These are phyloP conservation scores for Azemiops feae DNA, from an alignment of 2,113 vertebrate species.

Conservation along the genomic window DNA sequence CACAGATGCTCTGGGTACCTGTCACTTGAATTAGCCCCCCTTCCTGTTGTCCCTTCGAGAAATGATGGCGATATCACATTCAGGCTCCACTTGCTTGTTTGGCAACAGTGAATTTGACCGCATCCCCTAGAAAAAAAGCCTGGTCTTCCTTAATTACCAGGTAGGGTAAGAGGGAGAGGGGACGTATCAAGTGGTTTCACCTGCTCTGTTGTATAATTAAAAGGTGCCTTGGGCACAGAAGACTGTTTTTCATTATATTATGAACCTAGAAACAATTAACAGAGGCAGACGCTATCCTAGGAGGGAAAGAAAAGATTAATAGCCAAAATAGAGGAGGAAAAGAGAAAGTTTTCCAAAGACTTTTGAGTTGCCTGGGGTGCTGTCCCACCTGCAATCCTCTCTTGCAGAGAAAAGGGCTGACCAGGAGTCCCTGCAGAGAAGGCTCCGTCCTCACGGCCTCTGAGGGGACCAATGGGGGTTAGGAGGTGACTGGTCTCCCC, in stretches of 20 bases:
- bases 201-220: slow-evolving; percentile 67
- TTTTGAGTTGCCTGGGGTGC: slow-evolving; percentile 69
- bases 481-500: neutral
- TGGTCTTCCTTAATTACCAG: slow-evolving; percentile 16
- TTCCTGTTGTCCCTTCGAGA: neutral
- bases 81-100: neutral
- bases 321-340: slow-evolving; percentile 64
- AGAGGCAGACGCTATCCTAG: slow-evolving; percentile 67
- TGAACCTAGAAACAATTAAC: slow-evolving; percentile 74
- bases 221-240: slow-evolving; percentile 65
- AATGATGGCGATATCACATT: neutral
- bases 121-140: neutral
- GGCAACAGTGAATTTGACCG: neutral
- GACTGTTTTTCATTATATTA: slow-evolving; percentile 70
- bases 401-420: no score
- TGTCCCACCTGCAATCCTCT: neutral
- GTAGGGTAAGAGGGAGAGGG: slow-evolving; percentile 5
- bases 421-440: no score
- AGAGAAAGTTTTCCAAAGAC: slow-evolving; percentile 64
- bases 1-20: neutral
- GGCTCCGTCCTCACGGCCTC: neutral
- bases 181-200: slow-evolving; percentile 53
- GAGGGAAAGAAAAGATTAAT: slow-evolving; percentile 69
- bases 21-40: neutral
- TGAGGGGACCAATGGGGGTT: neutral